Conservation (phyloP, 2,113 vertebrate species). For the Scomber colias region DNA sequence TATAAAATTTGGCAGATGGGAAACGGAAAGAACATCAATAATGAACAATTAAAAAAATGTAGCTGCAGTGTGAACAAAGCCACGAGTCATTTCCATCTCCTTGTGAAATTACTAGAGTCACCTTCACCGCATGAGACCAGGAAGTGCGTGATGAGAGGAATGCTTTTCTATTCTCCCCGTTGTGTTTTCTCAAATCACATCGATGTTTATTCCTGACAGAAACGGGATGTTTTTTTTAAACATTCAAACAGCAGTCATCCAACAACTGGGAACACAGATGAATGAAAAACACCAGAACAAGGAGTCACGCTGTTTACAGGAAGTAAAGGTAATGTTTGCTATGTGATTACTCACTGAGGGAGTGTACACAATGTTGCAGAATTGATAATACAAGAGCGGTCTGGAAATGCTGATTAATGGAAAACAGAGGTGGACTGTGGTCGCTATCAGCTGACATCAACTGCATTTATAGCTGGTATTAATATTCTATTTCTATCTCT, state of each 20-base stretch:
- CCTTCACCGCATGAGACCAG: conserved; percentile 59
- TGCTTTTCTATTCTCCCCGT: conserved; percentile 50
- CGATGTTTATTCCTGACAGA: conserved; percentile 78
- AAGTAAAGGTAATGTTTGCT: conserved; percentile 70
- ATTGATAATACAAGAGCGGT: conserved; percentile 13
- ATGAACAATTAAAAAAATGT: neutral
- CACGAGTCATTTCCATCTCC: conserved; percentile 45
- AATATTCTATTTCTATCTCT: neutral
- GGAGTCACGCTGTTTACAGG: conserved; percentile 77
- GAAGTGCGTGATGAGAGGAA: conserved; percentile 72
- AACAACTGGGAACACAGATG: conserved; percentile 65
- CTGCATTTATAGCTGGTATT: neutral
- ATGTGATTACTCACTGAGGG: conserved; percentile 52
- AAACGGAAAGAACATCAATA: neutral
- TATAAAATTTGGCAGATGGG: neutral
- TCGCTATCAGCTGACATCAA: neutral
- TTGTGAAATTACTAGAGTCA: conserved; percentile 47
- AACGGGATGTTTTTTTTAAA: conserved; percentile 81
- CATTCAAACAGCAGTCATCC: conserved; percentile 45
- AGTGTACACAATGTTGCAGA: conserved; percentile 15
- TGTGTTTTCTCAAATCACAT: conserved; percentile 58
- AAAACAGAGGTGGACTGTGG: conserved; percentile 5
- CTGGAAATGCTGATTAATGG: conserved; percentile 20
- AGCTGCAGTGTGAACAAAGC: neutral
- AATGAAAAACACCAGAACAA: conserved; percentile 69